Base-by-base conservation (phyloP, 2,888 invertebrate genomes). In the Andrena minutula region DNA sequence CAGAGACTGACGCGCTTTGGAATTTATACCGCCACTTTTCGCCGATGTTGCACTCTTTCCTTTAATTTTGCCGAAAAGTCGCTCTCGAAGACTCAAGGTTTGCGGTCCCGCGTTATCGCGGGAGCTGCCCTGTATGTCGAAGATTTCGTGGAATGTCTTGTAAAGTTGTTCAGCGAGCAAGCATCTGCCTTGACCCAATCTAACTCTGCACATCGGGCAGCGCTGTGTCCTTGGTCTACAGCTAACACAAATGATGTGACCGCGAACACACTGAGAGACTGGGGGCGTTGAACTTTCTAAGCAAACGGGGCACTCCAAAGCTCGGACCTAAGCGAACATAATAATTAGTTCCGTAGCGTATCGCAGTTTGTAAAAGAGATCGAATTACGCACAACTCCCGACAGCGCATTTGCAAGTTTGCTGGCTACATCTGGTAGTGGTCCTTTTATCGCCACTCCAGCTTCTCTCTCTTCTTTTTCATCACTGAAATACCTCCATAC, bases 221-320 rank as follows among this genome's bases (percentile, higher is more conserved):
- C 94, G 93, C 76, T 94, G 89, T 56, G 96, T 95, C 47, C 95
- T 95, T 64, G 94, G 93, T 88, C 95, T 95, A 89, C 96, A 96
- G 30, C 94, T 94, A 61, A 92, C 93, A 92, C 96, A 96, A 87
- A 96, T 94, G 51, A 96, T 95, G 92, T 96, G 96, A 0, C 96
- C 96, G 90, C 96, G 95, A 8, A 95, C 95, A 91, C 96, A 96
- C 92, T 96, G 96, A 79, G 95, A 94, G 84, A 96, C 95, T 30
- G 96, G 96, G 69, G 96, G 95, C 89, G 94, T 94, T 93, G 96
- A 95, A 92, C 95, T 95, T 90, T 96, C 96, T 90, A 96, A 94
- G 92, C 96, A 96, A 86, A 96, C 95, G 26, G 96, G 96, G 86
- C 96, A 96, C 90, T 96, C 96, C 89, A 96, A 93, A 2, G 90